These are phyloP conservation scores for Vanessa atalanta DNA, from an alignment of 1,140 invertebrate genomes.

Conservation along the genomic window DNA sequence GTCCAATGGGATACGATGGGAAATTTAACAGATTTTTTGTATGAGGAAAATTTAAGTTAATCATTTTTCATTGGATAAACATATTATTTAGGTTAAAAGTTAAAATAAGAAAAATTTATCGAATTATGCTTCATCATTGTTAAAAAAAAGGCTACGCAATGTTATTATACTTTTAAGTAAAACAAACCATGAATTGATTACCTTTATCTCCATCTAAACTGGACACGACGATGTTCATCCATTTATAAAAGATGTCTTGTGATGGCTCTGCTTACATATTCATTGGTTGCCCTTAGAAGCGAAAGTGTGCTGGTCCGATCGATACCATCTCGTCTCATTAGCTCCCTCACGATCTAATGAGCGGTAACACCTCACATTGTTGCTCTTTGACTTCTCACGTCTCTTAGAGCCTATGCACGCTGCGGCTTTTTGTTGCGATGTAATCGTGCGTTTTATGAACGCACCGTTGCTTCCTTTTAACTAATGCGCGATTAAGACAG, in stretches of 20 bases:
- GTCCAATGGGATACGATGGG: too few species aligned
- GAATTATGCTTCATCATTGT: too few species aligned
- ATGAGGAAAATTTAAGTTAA: too few species aligned
- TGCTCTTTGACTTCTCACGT: conserved; percentile 46
- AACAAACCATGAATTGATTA: too few species aligned
- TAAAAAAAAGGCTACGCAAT: too few species aligned
- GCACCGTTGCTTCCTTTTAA: neutral
- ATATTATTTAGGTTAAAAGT: too few species aligned
- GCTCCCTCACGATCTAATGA: conserved; percentile 64
- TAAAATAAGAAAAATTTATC: too few species aligned
- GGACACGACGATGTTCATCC: neutral
- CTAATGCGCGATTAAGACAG: neutral
- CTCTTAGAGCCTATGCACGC: neutral
- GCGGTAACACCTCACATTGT: conserved; percentile 54
- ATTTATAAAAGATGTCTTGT: neutral
- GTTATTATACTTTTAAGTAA: too few species aligned
- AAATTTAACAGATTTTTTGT: too few species aligned
- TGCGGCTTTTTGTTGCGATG: conserved; percentile 10
- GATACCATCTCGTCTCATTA: conserved; percentile 70
- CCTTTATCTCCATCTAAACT: neutral
- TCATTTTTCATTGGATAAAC: too few species aligned
- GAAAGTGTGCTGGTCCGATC: conserved; percentile 56
- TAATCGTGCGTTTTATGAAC: conserved; percentile 8
- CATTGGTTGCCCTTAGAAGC: conserved; percentile 58
- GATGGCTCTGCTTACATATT: conserved; percentile 35